Conservation (phyloP, 2,113 vertebrate genomes). For the Anseranas semipalmata region DNA sequence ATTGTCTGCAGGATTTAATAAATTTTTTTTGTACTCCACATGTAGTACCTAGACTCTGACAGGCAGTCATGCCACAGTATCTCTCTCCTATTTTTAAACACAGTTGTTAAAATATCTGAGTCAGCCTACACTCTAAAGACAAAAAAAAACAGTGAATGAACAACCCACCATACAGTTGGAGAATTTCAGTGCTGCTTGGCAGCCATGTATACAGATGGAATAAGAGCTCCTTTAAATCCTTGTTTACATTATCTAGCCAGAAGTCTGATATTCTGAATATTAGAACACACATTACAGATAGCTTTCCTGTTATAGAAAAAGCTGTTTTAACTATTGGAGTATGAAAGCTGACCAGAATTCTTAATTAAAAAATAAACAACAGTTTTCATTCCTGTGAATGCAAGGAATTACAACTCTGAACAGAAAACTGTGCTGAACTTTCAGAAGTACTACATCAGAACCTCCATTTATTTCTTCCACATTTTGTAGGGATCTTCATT, state of each 20-base stretch:
- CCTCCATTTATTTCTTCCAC: conserved; percentile 27
- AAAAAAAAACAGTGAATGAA: not conserved
- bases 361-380: not conserved
- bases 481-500: conserved; percentile 17
- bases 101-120: not conserved
- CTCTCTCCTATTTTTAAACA: not conserved
- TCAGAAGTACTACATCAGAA: not conserved
- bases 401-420: not conserved
- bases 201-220: not conserved
- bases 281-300: not conserved
- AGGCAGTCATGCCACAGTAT: not conserved
- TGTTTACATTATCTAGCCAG: not conserved
- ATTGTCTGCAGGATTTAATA: not conserved
- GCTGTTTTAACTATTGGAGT: not conserved
- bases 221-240: not conserved
- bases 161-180: not conserved
- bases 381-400: not conserved
- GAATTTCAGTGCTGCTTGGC: not conserved
- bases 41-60: not conserved
- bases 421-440: not conserved
- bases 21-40: not conserved
- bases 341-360: not conserved
- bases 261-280: not conserved
- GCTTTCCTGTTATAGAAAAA: not conserved
- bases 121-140: not conserved